phyloP scores from a whole-genome alignment of 2,797 vertebrate species.

The Argyrosomus regius region DNA sequence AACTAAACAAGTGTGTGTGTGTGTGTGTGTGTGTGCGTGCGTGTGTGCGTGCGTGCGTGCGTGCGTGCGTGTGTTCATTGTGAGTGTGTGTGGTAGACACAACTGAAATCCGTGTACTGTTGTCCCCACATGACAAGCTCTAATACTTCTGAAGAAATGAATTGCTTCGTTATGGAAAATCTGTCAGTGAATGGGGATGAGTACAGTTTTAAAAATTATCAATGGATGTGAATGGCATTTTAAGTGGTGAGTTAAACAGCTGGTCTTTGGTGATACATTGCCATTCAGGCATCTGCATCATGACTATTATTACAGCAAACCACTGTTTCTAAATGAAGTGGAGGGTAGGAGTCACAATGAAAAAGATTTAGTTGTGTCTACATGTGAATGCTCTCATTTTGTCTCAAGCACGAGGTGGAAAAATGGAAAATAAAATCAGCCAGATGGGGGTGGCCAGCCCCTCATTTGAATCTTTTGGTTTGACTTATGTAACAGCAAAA shows the following conservation, averaged over 20 bases:
- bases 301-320: slow-evolving; percentile 11
- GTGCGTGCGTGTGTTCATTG: slow-evolving; percentile 17
- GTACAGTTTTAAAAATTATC: slow-evolving; percentile 41
- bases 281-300: slow-evolving; percentile 36
- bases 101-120: slow-evolving; percentile 7
- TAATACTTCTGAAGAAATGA: slow-evolving; percentile 38
- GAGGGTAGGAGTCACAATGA: slow-evolving; percentile 29
- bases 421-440: slow-evolving; percentile 43
- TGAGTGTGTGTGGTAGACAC: background rate
- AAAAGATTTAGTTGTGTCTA: slow-evolving; percentile 31
- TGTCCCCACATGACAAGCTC: slow-evolving; percentile 18
- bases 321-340: slow-evolving; percentile 26
- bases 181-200: slow-evolving; percentile 42
- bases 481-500: slow-evolving; percentile 49
- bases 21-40: slow-evolving; percentile 10
- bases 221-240: slow-evolving; percentile 30
- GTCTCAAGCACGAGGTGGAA: slow-evolving; percentile 14
- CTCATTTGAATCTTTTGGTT: slow-evolving; percentile 42
- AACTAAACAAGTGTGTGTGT: slow-evolving; percentile 20
- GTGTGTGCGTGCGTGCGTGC: background rate
- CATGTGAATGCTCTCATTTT: slow-evolving; percentile 21
- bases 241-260: slow-evolving; percentile 37
- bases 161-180: slow-evolving; percentile 44
- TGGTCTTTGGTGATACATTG: slow-evolving; percentile 29
- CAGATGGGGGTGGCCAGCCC: slow-evolving; percentile 27